A percentile compares a stretch with the other conserved stretches of the same genome.
phyloP scores from a whole-genome alignment of 2,888 invertebrate species.

The Mimas tiliae region DNA sequence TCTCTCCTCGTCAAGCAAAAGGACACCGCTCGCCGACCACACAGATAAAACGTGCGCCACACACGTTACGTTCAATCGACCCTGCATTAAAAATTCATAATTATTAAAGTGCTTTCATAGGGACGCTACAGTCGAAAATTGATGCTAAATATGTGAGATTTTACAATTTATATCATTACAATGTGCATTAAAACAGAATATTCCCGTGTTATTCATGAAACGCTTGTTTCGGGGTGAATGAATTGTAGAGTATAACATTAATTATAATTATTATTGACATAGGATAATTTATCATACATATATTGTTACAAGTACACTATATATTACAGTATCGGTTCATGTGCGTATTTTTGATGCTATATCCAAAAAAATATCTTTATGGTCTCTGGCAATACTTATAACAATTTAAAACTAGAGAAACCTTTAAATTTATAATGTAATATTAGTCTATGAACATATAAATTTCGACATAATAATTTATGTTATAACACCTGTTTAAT shows the following conservation, averaged over 20 bases:
- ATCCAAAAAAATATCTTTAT: too few species aligned
- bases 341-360: too few species aligned
- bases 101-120: constrained; percentile 4
- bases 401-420: too few species aligned
- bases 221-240: background rate
- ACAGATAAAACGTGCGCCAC: constrained; percentile 85
- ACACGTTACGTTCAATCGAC: constrained; percentile 85
- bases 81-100: constrained; percentile 52
- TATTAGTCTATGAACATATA: too few species aligned
- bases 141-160: background rate
- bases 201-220: background rate
- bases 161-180: background rate
- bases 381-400: too few species aligned
- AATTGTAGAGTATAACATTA: background rate
- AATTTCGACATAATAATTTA: background rate
- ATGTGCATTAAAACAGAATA: background rate
- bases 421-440: too few species aligned
- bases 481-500: too few species aligned
- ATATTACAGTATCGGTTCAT: too few species aligned
- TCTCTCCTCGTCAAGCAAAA: constrained; percentile 86
- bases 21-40: constrained; percentile 82
- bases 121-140: background rate
- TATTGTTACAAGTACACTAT: too few species aligned
- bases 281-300: background rate
- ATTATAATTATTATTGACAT: background rate